Evolutionary conservation across 2,113 vertebrate species (phyloP).

Genomic region (Paralichthys olivaceus): DNA sequence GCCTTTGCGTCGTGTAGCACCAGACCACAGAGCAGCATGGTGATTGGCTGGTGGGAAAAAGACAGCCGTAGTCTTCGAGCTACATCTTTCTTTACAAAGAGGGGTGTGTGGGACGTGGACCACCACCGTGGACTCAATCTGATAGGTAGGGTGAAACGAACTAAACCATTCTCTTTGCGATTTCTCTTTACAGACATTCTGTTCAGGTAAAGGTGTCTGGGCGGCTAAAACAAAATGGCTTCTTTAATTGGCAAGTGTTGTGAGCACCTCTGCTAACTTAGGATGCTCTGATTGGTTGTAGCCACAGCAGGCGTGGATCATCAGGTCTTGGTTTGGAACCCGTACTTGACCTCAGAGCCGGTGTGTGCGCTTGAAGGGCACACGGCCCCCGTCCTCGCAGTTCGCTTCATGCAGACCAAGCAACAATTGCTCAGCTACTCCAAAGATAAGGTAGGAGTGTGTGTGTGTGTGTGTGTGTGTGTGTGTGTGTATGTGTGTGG

Average conservation of each 20-base stretch:
- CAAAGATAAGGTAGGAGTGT: slow-evolving; percentile 84
- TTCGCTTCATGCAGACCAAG: slow-evolving; percentile 82
- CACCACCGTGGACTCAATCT: slow-evolving; percentile 83
- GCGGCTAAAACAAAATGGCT: no score
- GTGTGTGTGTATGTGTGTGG: neutral
- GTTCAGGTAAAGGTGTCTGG: no score
- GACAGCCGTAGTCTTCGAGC: slow-evolving; percentile 72
- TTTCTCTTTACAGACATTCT: no score
- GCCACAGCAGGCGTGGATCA: slow-evolving; percentile 87
- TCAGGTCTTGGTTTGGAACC: slow-evolving; percentile 88
- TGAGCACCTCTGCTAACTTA: slow-evolving; percentile 10
- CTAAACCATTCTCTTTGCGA: neutral
- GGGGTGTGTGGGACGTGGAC: slow-evolving; percentile 84
- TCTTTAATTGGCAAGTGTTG: neutral
- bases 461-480: slow-evolving; percentile 1
- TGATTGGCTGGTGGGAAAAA: slow-evolving; percentile 83
- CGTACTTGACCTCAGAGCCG: slow-evolving; percentile 83
- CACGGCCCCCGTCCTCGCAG: slow-evolving; percentile 78
- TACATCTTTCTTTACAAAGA: slow-evolving; percentile 75
- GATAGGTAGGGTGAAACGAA: slow-evolving; percentile 78
- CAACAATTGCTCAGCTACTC: slow-evolving; percentile 88
- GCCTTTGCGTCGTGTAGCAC: slow-evolving; percentile 85
- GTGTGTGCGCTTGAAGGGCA: slow-evolving; percentile 83
- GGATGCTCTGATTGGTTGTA: slow-evolving; percentile 60
- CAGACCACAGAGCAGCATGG: slow-evolving; percentile 72